phyloP scores from a whole-genome alignment of 2,113 vertebrate species.

The Calypte anna region DNA sequence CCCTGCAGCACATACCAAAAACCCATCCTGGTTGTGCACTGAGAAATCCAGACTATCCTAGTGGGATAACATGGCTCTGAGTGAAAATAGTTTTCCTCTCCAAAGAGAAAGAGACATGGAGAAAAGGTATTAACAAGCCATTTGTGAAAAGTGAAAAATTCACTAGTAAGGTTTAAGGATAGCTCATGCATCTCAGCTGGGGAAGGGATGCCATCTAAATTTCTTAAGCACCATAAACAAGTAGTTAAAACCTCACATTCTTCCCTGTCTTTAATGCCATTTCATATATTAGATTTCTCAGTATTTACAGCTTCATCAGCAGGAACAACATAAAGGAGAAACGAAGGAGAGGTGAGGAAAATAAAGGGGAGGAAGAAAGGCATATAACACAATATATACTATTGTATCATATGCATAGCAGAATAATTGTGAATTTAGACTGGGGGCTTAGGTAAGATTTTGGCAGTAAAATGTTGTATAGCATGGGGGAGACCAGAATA shows the following conservation, averaged over 20 bases:
- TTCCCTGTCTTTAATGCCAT: not conserved
- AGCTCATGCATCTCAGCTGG: not conserved
- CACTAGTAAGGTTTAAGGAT: not conserved
- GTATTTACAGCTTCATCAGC: not conserved
- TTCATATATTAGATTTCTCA: not conserved
- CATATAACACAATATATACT: not conserved
- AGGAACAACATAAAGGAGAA: not conserved
- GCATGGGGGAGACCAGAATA: not conserved
- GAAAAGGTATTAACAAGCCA: not conserved
- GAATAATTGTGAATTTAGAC: not conserved
- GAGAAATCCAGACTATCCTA: not conserved
- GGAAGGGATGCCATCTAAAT: not conserved
- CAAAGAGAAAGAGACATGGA: not conserved
- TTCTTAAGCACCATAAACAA: not conserved
- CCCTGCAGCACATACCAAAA: not conserved
- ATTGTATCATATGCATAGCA: not conserved
- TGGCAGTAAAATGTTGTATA: not conserved
- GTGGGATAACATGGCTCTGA: not conserved
- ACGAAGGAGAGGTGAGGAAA: not conserved
- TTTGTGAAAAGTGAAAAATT: not conserved
- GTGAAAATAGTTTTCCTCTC: not conserved
- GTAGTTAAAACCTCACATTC: not conserved
- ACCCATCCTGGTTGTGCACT: not conserved
- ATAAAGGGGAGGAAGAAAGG: not conserved
- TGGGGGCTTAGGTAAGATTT: not conserved